Conservation (phyloP, 2,113 vertebrate genomes). For the Odontophorus gujanensis region DNA sequence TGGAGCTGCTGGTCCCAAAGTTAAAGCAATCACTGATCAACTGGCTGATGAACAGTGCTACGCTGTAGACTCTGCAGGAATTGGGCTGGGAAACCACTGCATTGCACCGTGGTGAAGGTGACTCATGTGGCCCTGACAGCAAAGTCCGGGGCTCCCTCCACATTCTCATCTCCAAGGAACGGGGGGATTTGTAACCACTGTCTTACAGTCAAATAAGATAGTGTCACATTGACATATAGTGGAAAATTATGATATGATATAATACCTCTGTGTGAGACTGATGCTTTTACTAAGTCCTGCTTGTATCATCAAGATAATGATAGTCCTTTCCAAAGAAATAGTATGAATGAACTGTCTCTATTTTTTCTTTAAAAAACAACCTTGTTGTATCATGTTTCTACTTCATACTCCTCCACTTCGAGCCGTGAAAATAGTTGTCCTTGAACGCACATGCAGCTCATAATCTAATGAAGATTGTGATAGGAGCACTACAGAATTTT, state of each 20-base stretch:
- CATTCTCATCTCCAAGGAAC: not conserved
- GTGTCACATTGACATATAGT: not conserved
- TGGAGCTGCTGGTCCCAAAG: not conserved
- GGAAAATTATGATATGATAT: not conserved
- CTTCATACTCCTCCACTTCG: not conserved
- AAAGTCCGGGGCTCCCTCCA: not conserved
- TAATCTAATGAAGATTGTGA: not conserved
- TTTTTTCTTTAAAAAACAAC: not conserved
- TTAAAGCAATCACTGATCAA: fast-evolving
- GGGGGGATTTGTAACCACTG: fast-evolving
- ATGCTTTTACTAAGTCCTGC: not conserved
- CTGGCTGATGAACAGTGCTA: fast-evolving
- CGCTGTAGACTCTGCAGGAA: fast-evolving
- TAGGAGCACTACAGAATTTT: not conserved
- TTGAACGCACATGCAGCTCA: not conserved
- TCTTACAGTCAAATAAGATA: not conserved
- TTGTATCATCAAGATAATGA: not conserved
- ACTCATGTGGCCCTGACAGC: too few relatives aligned
- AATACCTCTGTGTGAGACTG: not conserved
- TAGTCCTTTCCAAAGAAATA: not conserved
- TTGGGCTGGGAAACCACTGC: not conserved
- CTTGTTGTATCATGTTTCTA: not conserved
- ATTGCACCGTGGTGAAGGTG: not conserved
- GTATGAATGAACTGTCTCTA: not conserved
- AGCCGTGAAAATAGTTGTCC: not conserved